Evolutionary conservation across 2,888 invertebrate genomes (phyloP), one percentile per base, ranked within the genome.

Genomic region (Amiota minor): DNA sequence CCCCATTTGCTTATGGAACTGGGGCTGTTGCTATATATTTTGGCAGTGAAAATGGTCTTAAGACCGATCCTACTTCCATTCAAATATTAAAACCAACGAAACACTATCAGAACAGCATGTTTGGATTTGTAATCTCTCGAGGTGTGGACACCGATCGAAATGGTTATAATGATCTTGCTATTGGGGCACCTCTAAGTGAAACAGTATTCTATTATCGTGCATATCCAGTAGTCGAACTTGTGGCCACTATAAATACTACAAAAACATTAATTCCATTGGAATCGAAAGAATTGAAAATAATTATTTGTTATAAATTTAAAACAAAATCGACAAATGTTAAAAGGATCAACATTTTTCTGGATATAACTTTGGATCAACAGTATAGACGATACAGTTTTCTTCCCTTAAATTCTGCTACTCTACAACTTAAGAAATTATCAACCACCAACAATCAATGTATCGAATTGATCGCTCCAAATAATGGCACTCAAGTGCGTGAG

Each of bases 11-110:
- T 55, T 91, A 89, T 14, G 47, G 47, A 10, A 91, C 88, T 75
- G 93, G 94, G 11, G 91, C 91, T 1, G 92, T 94, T 9, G 94
- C 93, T 85, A 91, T 94, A 74, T 94, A 91, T 81, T 85, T 90
- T 75, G 91, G 92, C 1, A 85, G 86, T 12, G 76, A 81, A 18
- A 85, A 84, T 6, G 91, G 91, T 1, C 10, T 89, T 90, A 1
- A 85, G 83, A 2, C 76, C 80, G 45, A 65, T 9, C 65, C 18
- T 8, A 45, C 47, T 18, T 2, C 18, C 10, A 59, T 11, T 9
- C 47, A 65, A n/a, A 47, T 65, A 18, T n/a, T 65, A 6, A 18
- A 65, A 45, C 65, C 65, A 46, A 9, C 18, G 8, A 49, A 8
- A 10, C 9, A 46, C 0, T 65, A 65, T 47, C 11, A 9, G 3